phyloP scores from a whole-genome alignment of 1,140 invertebrate genomes.

The Cydia amplana region DNA sequence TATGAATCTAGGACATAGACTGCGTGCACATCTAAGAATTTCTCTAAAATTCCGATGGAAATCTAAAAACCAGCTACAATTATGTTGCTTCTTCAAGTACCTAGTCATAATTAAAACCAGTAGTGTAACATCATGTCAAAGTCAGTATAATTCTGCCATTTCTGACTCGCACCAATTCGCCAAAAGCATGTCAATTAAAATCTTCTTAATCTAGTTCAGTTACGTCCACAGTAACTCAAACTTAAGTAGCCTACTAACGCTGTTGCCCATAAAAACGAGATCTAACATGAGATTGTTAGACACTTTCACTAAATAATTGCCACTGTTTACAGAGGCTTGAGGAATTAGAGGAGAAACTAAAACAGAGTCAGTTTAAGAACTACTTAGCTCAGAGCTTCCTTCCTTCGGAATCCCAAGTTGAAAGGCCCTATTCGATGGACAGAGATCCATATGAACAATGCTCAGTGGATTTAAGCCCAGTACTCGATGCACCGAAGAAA shows the following conservation, averaged over 20 bases:
- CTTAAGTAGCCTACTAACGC: constrained; percentile 29
- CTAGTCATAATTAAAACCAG: not conserved
- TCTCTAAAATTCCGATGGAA: constrained; percentile 4
- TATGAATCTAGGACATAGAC: not conserved
- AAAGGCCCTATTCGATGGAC: constrained; percentile 63
- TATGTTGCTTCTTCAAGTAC: not conserved
- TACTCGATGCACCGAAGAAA: constrained; percentile 36
- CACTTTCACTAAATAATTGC: constrained; percentile 42
- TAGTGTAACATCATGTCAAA: constrained; percentile 23
- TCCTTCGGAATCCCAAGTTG: constrained; percentile 57
- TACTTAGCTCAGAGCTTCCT: constrained; percentile 63
- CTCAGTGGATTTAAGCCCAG: constrained; percentile 41
- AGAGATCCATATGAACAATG: constrained; percentile 47
- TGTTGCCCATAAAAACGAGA: constrained; percentile 34
- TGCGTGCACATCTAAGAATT: not conserved
- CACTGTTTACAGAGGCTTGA: constrained; percentile 57
- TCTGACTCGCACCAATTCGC: constrained; percentile 17
- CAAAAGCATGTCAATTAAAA: constrained; percentile 25
- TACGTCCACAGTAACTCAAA: constrained; percentile 21
- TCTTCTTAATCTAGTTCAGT: constrained; percentile 20
- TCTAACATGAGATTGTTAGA: constrained; percentile 28
- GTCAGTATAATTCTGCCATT: constrained; percentile 20
- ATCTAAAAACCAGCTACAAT: not conserved
- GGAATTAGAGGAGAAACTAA: constrained; percentile 71
- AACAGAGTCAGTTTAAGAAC: constrained; percentile 72